phyloP scores from a whole-genome alignment of 2,888 invertebrate genomes.

The Abrostola tripartita region DNA sequence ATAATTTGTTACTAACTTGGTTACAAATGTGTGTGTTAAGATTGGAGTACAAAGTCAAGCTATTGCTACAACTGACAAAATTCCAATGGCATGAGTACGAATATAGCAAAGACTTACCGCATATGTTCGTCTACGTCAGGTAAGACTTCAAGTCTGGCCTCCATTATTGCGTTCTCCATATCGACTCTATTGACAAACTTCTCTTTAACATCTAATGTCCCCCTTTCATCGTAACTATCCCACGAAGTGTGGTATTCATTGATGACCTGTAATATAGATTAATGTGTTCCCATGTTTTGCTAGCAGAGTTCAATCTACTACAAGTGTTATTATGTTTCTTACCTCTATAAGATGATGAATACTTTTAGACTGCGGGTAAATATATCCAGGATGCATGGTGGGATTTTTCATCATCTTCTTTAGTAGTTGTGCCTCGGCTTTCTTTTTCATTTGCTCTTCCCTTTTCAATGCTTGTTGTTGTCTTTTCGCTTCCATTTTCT shows the following conservation, averaged over 20 bases:
- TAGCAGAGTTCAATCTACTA: neutral
- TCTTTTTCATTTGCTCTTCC: conserved; percentile 64
- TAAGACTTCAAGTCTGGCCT: conserved; percentile 66
- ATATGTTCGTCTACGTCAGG: conserved; percentile 67
- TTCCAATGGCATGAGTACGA: neutral
- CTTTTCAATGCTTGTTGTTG: conserved; percentile 62
- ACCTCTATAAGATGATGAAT: conserved; percentile 65
- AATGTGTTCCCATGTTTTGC: neutral
- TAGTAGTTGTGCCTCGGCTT: conserved; percentile 63
- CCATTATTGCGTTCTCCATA: conserved; percentile 60
- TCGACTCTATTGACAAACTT: conserved; percentile 63
- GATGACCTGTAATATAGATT: conserved; percentile 61
- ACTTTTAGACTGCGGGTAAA: conserved; percentile 71
- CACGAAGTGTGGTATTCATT: conserved; percentile 66
- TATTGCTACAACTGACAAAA: too few relatives aligned
- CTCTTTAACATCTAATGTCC: conserved; percentile 66
- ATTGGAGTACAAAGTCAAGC: too few relatives aligned
- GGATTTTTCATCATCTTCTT: conserved; percentile 79
- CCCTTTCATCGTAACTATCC: conserved; percentile 65
- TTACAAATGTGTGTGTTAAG: too few relatives aligned
- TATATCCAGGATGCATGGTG: conserved; percentile 74
- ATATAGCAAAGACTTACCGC: conserved; percentile 57
- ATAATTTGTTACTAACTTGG: too few relatives aligned
- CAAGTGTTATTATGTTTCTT: neutral
- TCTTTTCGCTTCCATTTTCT: conserved; percentile 64